These are phyloP conservation scores for Pantherophis alleghaniensis DNA, from an alignment of 2,797 vertebrate genomes.

Conservation along the genomic window DNA sequence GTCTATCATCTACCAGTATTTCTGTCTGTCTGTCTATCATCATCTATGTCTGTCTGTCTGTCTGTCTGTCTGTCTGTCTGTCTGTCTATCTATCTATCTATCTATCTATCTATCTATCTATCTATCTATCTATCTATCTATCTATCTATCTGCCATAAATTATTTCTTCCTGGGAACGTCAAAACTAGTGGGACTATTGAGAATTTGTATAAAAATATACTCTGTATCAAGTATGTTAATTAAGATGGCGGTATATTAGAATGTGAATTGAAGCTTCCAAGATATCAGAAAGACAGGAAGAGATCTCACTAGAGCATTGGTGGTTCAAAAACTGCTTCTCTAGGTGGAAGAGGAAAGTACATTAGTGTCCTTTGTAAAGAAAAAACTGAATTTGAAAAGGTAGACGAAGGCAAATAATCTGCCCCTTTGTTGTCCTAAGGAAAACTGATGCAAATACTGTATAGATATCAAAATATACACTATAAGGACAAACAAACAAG, in stretches of 20 bases:
- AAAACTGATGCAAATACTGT: neutral
- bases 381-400: neutral
- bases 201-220: neutral
- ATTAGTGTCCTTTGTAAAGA: neutral
- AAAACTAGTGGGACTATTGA: neutral
- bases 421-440: neutral
- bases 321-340: neutral
- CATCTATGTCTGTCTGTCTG: too few relatives aligned
- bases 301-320: neutral
- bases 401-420: neutral
- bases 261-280: neutral
- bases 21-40: too few relatives aligned
- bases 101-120: neutral
- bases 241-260: neutral
- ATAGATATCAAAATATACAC: neutral
- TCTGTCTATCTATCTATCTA: rapidly evolving
- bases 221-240: neutral
- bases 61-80: rapidly evolving
- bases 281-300: neutral
- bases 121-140: too few relatives aligned
- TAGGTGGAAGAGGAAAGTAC: neutral
- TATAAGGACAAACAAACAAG: neutral
- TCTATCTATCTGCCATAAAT: neutral
- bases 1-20: too few relatives aligned
- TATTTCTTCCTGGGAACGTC: neutral